These are phyloP conservation scores for Haemorhous mexicanus DNA, from an alignment of 2,113 vertebrate genomes.

Conservation along the genomic window DNA sequence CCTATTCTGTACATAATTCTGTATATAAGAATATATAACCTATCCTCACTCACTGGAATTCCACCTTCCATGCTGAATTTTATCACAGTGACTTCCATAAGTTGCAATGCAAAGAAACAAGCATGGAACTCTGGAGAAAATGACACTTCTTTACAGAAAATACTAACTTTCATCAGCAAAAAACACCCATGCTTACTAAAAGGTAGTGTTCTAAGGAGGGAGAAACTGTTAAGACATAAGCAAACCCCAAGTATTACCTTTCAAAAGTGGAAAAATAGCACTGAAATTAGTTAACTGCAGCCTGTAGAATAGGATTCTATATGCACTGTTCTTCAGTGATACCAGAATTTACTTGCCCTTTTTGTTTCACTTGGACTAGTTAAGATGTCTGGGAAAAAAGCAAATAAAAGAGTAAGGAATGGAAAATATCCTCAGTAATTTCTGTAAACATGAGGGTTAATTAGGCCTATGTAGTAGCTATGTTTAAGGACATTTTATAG, in stretches of 20 bases:
- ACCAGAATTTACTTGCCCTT: background rate
- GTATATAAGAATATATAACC: background rate
- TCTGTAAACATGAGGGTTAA: background rate
- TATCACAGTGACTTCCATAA: background rate
- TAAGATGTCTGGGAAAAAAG: background rate
- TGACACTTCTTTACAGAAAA: background rate
- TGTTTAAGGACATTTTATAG: background rate
- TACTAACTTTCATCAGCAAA: background rate
- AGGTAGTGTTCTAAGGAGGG: background rate
- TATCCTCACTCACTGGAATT: background rate
- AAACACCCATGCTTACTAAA: background rate
- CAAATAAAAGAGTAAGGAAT: background rate
- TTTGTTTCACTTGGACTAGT: background rate
- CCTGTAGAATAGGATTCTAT: background rate
- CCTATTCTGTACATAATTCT: background rate
- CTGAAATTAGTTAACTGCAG: background rate
- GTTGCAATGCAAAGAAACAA: background rate
- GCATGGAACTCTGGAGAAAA: rapidly evolving
- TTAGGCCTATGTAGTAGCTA: background rate
- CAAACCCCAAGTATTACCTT: background rate
- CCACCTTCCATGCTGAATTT: background rate
- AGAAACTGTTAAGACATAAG: background rate
- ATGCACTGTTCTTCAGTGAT: background rate
- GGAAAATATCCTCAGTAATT: background rate
- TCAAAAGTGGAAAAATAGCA: background rate